Conservation (phyloP, 2,797 vertebrate genomes). For the Gobio occitaniae region DNA sequence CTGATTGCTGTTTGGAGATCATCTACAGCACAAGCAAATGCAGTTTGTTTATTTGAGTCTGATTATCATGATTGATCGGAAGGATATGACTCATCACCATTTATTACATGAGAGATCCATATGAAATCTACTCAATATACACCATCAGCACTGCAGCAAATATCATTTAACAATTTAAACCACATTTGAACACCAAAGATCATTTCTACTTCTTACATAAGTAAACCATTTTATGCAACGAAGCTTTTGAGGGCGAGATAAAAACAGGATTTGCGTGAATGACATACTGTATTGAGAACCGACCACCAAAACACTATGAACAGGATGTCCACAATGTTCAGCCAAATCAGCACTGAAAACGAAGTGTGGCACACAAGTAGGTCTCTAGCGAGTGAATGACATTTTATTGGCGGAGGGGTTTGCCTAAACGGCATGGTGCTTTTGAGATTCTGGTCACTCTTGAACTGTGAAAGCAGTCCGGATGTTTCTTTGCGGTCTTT, state of each 20-base stretch:
- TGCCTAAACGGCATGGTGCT: background rate
- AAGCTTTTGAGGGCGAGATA: background rate
- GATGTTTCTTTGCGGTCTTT: constrained; percentile 49
- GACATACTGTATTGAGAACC: constrained; percentile 8
- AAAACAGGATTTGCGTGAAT: background rate
- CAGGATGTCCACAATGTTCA: constrained; percentile 45
- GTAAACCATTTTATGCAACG: background rate
- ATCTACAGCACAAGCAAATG: constrained; percentile 20
- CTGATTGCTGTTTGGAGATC: constrained; percentile 17
- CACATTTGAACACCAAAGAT: background rate
- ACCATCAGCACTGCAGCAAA: background rate
- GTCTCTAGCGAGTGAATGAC: constrained; percentile 22
- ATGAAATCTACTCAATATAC: background rate
- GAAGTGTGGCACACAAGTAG: constrained; percentile 24
- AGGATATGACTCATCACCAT: background rate
- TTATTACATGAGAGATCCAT: background rate
- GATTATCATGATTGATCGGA: background rate
- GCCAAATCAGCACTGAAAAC: constrained; percentile 38
- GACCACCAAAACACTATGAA: constrained; percentile 23
- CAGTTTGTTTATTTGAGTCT: background rate
- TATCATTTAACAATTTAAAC: background rate
- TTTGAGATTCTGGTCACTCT: constrained; percentile 65
- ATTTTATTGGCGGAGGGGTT: constrained; percentile 34
- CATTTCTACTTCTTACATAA: background rate
- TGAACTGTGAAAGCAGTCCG: constrained; percentile 38